Evolutionary conservation across 1,140 invertebrate genomes (phyloP), one percentile per base, ranked within the genome.

Genomic region (Leguminivora glycinivorella): DNA sequence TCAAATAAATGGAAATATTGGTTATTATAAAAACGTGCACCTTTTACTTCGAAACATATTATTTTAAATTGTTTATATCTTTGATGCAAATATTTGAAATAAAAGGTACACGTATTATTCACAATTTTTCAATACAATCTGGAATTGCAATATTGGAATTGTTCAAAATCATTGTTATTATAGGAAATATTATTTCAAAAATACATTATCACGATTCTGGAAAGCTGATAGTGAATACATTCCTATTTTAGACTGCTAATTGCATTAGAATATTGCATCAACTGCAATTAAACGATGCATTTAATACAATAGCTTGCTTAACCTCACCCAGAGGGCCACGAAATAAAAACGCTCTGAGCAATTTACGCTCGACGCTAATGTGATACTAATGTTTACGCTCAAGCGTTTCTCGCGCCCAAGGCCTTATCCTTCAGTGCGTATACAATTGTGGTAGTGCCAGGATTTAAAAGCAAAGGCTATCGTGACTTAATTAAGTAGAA

Each of bases 401-500:
- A 6, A 52, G 19, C 47, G 6, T 52, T 52, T 52, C n/a, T 52
- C 19, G 19, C 19, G 47, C 1, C 43, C 43, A 10, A 47, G 43
- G 40, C n/a, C 40, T 43, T 5, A 22, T 6, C 1, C 5, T 9
- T 22, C 47, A 22, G 47, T 52, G 19, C 47, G 17, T 52, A 19
- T 52, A 52, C 19, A 52, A 52, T 22, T 52, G 4, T 22, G 4
- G 17, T 22, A 52, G 47, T 52, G 47, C 47, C 47, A 52, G 19
- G 47, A 52, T 22, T 22, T 9, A 22, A 22, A 52, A 52, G 47
- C 47, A 22, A 22, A 22, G 47, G 47, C 47, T 52, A 52, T 19
- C 17, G 47, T 52, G 47, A 52, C 47, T 52, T 52, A 22, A 9
- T 58, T 58, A 58, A 58, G 26, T 63, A 29, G 25, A 7, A 63